Conservation (phyloP, 2,797 vertebrate species). For the Chiloscyllium punctatum region DNA sequence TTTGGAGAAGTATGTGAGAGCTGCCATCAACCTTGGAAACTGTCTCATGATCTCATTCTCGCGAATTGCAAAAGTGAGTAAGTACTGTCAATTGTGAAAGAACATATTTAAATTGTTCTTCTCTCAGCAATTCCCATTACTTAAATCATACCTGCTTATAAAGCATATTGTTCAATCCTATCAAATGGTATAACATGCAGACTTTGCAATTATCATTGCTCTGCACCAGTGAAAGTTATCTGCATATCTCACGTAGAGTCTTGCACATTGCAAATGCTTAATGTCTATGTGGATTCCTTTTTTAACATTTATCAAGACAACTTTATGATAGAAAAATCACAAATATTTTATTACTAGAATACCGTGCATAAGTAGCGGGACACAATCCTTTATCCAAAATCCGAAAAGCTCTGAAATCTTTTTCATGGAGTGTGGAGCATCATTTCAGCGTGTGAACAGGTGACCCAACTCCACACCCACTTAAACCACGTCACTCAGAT, state of each 20-base stretch:
- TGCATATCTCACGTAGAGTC: background rate
- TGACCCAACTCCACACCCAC: too few species aligned
- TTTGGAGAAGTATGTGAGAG: background rate
- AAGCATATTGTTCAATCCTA: background rate
- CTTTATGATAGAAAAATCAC: background rate
- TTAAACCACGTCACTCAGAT: too few species aligned
- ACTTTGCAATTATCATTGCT: background rate
- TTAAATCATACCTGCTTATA: background rate
- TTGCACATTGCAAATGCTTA: background rate
- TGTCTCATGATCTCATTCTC: background rate
- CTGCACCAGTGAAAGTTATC: background rate
- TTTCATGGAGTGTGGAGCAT: too few species aligned
- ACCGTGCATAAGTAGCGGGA: background rate
- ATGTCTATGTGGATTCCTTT: background rate
- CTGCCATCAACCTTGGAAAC: background rate
- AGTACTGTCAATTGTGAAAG: background rate
- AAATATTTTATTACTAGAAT: background rate
- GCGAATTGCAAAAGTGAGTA: background rate
- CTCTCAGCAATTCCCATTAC: background rate
- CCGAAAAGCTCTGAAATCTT: too few species aligned
- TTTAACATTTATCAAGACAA: background rate
- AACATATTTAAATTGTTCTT: background rate
- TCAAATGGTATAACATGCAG: background rate
- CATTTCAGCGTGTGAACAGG: too few species aligned
- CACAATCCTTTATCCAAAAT: too few species aligned